Conservation (phyloP, 1,140 invertebrate species). For the Linepithema humile region DNA sequence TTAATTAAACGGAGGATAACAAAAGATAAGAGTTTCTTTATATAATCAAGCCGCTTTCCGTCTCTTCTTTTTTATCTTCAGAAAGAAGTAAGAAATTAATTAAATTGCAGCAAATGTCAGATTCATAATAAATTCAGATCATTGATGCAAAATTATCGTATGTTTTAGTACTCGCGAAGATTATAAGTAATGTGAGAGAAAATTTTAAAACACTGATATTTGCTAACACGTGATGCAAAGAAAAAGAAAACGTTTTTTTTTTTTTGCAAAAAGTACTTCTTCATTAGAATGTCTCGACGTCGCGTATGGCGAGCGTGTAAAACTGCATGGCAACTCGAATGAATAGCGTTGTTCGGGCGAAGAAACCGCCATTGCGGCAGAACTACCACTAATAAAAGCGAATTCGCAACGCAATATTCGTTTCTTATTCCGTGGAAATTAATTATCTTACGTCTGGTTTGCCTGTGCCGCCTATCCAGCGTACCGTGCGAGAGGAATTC, state of each 20-base stretch:
- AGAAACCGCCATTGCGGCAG: conserved; percentile 16
- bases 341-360: conserved; percentile 40
- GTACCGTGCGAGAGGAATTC: conserved; percentile 1
- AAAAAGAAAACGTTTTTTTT: too few species aligned
- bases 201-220: too few species aligned
- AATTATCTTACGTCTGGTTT: conserved; percentile 68
- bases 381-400: conserved; percentile 56
- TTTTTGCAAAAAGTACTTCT: not conserved
- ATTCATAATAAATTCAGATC: too few species aligned
- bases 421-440: conserved; percentile 75
- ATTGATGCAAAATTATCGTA: too few species aligned
- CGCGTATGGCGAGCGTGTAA: conserved; percentile 13
- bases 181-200: too few species aligned
- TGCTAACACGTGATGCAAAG: too few species aligned
- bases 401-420: conserved; percentile 73
- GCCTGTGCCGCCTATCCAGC: not conserved
- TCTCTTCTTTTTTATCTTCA: not conserved
- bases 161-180: too few species aligned
- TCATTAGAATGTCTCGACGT: not conserved
- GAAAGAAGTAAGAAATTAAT: not conserved
- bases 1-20: not conserved
- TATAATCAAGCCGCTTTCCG: not conserved
- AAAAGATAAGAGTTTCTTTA: not conserved
- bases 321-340: conserved; percentile 51
- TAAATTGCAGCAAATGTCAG: not conserved